These are phyloP conservation scores for Andrena hattorfiana DNA, from an alignment of 2,888 invertebrate species.

Conservation along the genomic window DNA sequence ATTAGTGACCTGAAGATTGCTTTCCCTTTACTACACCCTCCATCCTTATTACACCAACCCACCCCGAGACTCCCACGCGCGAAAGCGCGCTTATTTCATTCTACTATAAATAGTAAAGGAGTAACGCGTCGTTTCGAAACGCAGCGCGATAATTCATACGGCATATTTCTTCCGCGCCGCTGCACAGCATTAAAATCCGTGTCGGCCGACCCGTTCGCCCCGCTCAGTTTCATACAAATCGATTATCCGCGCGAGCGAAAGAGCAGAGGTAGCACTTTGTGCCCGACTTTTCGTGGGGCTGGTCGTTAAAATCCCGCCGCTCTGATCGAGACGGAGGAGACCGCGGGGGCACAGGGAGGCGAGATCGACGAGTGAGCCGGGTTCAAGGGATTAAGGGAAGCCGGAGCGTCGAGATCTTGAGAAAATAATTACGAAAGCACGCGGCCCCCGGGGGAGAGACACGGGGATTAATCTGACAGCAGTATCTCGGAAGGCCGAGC, in stretches of 20 bases:
- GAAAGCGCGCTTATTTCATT: not conserved
- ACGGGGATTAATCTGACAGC: conserved; percentile 67
- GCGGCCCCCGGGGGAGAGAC: conserved; percentile 32
- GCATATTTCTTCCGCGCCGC: conserved; percentile 58
- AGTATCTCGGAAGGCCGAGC: conserved; percentile 59
- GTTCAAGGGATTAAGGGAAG: conserved; percentile 51
- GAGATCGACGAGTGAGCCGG: conserved; percentile 7
- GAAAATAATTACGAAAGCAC: conserved; percentile 69
- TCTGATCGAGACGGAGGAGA: too few relatives aligned
- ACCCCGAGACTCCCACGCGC: conserved; percentile 19
- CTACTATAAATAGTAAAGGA: conserved; percentile 56
- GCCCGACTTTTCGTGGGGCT: conserved; percentile 4
- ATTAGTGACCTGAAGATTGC: too few relatives aligned
- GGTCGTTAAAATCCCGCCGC: not conserved
- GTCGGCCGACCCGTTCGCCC: not conserved
- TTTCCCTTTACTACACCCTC: too few relatives aligned
- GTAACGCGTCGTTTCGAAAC: conserved; percentile 56
- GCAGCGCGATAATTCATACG: conserved; percentile 58
- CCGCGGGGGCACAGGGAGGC: not conserved
- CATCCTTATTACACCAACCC: too few relatives aligned
- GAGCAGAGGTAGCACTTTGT: not conserved
- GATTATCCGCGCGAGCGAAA: conserved; percentile 39
- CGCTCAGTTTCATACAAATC: conserved; percentile 36
- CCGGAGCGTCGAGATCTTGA: conserved; percentile 33
- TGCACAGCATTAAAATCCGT: conserved; percentile 55